Base-by-base conservation (phyloP, 2,888 invertebrate genomes). In the Rotaria sp. region DNA sequence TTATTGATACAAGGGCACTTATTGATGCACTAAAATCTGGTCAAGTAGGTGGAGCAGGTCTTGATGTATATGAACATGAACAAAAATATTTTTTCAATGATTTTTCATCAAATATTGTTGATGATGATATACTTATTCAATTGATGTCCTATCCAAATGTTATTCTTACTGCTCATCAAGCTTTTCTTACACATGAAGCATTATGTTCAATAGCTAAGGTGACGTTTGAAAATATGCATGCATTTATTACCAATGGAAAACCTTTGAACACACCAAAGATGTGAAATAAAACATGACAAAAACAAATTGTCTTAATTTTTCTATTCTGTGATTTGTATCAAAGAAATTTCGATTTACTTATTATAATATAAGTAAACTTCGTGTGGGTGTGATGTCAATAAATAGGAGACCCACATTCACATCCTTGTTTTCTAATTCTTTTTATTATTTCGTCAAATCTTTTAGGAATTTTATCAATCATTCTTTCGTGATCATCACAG, bases 1-100 rank as follows among this genome's bases (percentile, higher is more conserved):
- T 86, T 26, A 85, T 86, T 35, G 86, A 86, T 75, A 85, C 86
- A 24, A 52, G 45, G 35, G 86, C 86, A 50, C 67, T 86, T 50
- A 74, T 86, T 30, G 57, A 59, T 45, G 86, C 84, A 15, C 55
- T 86, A 8, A 86, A 86, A 84, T 75, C 74, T 5, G 84, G 75
- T 41, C 67, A 86, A 35, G 50, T 86, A 15, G 85, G 75, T n/a
- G 86, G 86, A n/a, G 86, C 80, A 41, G 84, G 84, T 85, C 45
- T 86, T 41, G 86, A 86, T 67, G 86, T 86, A 26, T 86, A 86
- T 67, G 86, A 86, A 86, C 84, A 86, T 84, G 86, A 86, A 86
- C 84, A 84, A 24, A 38, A 84, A 35, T 86, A 84, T 26, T 86
- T 84, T 41, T 84, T 84, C 48, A 84, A 84, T 50, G 86, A 86